Conservation (phyloP, 2,888 invertebrate genomes). For the Thysanoteuthis rhombus region DNA sequence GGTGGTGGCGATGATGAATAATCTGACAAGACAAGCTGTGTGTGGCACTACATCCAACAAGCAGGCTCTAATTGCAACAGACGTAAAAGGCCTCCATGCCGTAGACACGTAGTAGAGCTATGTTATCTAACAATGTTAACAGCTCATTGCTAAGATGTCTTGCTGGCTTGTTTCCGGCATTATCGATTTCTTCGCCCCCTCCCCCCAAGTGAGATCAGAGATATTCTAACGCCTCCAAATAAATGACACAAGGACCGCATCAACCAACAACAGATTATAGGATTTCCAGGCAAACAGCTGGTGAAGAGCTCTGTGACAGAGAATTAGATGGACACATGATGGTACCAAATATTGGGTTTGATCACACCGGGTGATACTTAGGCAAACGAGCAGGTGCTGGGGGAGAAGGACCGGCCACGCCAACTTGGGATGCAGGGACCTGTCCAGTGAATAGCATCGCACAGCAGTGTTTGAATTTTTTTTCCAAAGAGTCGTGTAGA, state of each 20-base stretch:
- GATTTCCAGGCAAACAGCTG: not conserved
- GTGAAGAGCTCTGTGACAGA: not conserved
- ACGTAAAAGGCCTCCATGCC: not conserved
- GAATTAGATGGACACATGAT: not conserved
- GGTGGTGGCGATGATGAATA: not conserved
- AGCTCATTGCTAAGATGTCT: not conserved
- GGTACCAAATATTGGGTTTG: not conserved
- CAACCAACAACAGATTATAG: not conserved
- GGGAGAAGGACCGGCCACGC: not conserved
- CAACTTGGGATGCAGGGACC: not conserved
- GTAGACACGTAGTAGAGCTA: not conserved
- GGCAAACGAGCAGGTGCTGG: not conserved
- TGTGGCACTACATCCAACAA: not conserved
- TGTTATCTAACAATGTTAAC: not conserved
- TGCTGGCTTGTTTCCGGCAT: slow-evolving; percentile 12
- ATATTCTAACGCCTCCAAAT: slow-evolving; percentile 12
- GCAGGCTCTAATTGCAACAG: not conserved
- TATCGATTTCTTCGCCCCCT: not conserved
- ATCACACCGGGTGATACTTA: not conserved
- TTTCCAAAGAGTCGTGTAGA: not conserved
- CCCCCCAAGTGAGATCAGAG: not conserved
- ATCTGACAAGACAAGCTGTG: too few relatives aligned
- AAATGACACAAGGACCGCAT: not conserved
- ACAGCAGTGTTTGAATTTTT: too few relatives aligned
- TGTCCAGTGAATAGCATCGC: not conserved